Evolutionary conservation across 2,888 invertebrate species (phyloP).

Genomic region (Adineta ricciae): DNA sequence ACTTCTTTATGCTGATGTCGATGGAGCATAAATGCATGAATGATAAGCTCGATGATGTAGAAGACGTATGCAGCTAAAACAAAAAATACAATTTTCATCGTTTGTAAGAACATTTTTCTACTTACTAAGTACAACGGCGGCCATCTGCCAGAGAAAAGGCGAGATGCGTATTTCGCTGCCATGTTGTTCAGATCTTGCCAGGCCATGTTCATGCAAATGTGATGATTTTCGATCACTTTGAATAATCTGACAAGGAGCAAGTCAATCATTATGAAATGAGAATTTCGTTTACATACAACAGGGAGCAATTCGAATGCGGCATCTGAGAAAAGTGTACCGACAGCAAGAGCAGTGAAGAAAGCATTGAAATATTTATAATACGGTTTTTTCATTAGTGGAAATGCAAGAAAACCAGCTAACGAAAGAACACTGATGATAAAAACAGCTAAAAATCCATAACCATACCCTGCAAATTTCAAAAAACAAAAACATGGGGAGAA

Average conservation of each 20-base stretch:
- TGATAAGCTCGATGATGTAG: not conserved
- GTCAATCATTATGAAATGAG: too few species aligned
- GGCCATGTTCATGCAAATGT: not conserved
- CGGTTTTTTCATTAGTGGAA: conserved; percentile 41
- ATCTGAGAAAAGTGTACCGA: conserved; percentile 51
- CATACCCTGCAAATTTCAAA: conserved; percentile 39
- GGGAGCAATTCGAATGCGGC: not conserved
- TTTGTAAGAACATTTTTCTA: not conserved
- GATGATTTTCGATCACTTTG: not conserved
- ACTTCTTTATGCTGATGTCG: not conserved
- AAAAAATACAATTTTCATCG: too few species aligned
- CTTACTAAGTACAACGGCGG: not conserved
- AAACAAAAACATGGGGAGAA: not conserved
- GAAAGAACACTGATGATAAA: conserved; percentile 49
- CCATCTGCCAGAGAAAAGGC: not conserved
- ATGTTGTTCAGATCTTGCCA: not conserved
- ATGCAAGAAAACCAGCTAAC: conserved; percentile 43
- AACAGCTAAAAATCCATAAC: conserved; percentile 48
- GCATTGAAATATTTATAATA: conserved; percentile 46
- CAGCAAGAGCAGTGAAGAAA: conserved; percentile 51
- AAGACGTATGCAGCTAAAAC: not conserved
- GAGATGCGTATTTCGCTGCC: not conserved
- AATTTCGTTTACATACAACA: not conserved
- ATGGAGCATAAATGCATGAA: not conserved
- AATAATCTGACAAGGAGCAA: not conserved